These are phyloP conservation scores for Arbacia lixula DNA, from an alignment of 53 echinoderm and acorn worm genomes.

Conservation along the genomic window DNA sequence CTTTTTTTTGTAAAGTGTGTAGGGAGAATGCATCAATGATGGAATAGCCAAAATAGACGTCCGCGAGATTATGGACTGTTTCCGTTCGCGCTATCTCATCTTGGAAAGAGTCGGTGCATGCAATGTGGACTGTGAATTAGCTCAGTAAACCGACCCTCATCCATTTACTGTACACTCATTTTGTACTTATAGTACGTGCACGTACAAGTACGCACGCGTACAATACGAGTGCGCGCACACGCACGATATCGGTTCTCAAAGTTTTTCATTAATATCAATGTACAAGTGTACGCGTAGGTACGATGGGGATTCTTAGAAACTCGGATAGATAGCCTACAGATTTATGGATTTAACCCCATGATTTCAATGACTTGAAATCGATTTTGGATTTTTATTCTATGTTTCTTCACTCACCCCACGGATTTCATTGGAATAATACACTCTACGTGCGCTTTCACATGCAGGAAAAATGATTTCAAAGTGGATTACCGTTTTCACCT, in stretches of 20 bases:
- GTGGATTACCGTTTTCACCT: conserved; percentile 42
- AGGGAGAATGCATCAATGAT: no score
- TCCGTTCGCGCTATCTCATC: conserved; percentile 44
- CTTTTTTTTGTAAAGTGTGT: no score
- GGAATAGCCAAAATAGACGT: no score
- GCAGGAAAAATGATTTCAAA: conserved; percentile 52
- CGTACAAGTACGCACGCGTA: no score
- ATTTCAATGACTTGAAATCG: conserved; percentile 50
- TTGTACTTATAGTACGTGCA: no score
- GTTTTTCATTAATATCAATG: no score
- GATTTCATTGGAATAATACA: conserved; percentile 59
- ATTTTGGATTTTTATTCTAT: conserved; percentile 25
- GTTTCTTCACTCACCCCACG: conserved; percentile 25
- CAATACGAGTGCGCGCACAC: no score
- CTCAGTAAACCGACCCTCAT: no score
- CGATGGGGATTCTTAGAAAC: background rate
- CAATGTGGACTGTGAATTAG: no score
- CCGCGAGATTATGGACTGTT: conserved; percentile 51
- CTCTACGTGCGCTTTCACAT: conserved; percentile 9
- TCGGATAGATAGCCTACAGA: conserved; percentile 2
- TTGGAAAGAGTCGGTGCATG: no score
- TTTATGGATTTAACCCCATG: conserved; percentile 47
- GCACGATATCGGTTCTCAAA: no score
- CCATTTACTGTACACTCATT: no score
- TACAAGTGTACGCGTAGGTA: background rate